phyloP scores from a whole-genome alignment of 2,113 vertebrate species.

The Mola mola region DNA sequence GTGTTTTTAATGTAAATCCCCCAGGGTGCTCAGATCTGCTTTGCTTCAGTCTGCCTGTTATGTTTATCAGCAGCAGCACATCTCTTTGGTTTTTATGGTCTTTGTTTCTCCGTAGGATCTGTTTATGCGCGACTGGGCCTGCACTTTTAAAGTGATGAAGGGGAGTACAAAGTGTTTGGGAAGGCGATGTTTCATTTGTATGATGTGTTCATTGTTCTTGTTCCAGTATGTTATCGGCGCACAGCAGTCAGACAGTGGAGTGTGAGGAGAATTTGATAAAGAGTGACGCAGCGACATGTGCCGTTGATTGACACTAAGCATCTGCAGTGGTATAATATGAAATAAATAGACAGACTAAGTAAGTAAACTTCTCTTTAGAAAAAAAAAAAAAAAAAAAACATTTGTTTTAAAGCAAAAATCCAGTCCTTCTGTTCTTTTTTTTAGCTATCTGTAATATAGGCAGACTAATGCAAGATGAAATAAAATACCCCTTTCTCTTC shows the following conservation, averaged over 20 bases:
- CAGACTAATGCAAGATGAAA: no score
- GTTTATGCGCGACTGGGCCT: slow-evolving; percentile 34
- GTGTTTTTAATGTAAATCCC: slow-evolving; percentile 29
- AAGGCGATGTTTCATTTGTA: slow-evolving; percentile 49
- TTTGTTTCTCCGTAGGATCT: slow-evolving; percentile 52
- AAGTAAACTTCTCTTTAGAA: no score
- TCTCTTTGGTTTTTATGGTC: slow-evolving; percentile 54
- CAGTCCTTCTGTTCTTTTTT: no score
- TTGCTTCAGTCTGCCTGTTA: slow-evolving; percentile 34
- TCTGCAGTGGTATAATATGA: background rate
- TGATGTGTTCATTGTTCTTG: slow-evolving; percentile 59
- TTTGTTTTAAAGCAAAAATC: background rate
- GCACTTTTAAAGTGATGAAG: slow-evolving; percentile 58
- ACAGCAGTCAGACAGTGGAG: slow-evolving; percentile 34
- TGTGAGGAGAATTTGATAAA: slow-evolving; percentile 23
- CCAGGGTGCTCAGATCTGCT: slow-evolving; percentile 33
- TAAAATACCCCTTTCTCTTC: no score
- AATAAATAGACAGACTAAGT: no score
- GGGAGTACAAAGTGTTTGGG: slow-evolving; percentile 16
- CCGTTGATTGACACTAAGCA: slow-evolving; percentile 20
- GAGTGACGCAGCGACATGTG: background rate
- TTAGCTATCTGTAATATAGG: no score
- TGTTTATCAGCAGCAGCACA: slow-evolving; percentile 62
- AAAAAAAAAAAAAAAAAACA: background rate
- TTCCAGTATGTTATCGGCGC: slow-evolving; percentile 52